Conservation (phyloP, 2,888 invertebrate species). For the Folsomia manolachei region DNA sequence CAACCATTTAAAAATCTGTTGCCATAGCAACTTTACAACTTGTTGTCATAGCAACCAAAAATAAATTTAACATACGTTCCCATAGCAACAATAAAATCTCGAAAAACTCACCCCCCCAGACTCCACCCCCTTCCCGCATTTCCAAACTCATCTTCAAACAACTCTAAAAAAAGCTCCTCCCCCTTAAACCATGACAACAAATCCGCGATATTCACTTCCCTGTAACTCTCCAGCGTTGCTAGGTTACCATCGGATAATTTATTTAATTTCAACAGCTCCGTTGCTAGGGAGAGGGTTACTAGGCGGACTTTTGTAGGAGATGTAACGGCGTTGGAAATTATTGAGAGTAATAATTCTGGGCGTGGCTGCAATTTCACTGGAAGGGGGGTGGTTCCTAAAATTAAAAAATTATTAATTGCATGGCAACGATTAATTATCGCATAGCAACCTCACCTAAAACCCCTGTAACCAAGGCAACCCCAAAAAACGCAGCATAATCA, state of each 20-base stretch:
- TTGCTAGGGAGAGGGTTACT: background rate
- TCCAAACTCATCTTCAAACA: slow-evolving; percentile 99
- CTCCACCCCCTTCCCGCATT: no score
- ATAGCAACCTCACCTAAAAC: background rate
- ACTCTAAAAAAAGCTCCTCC: slow-evolving; percentile 96
- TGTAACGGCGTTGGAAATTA: background rate
- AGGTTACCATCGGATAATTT: slow-evolving; percentile 68
- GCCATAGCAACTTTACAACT: no score
- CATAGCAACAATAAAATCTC: no score
- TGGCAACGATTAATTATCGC: background rate
- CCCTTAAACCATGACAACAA: slow-evolving; percentile 92
- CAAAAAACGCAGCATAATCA: slow-evolving; percentile 89
- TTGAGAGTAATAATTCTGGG: background rate
- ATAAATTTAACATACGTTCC: no score
- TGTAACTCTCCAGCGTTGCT: slow-evolving; percentile 67
- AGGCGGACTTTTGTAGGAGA: background rate
- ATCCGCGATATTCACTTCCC: slow-evolving; percentile 76
- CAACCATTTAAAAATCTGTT: slow-evolving; percentile 74
- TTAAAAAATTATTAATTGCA: background rate
- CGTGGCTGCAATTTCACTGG: background rate
- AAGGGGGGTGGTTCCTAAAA: background rate
- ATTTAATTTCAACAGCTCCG: slow-evolving; percentile 55
- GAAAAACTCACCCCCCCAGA: no score
- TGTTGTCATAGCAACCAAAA: no score
- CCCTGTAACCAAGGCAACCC: slow-evolving; percentile 64